These are phyloP conservation scores for Polyommatus icarus DNA, from an alignment of 2,888 invertebrate species.

Conservation along the genomic window DNA sequence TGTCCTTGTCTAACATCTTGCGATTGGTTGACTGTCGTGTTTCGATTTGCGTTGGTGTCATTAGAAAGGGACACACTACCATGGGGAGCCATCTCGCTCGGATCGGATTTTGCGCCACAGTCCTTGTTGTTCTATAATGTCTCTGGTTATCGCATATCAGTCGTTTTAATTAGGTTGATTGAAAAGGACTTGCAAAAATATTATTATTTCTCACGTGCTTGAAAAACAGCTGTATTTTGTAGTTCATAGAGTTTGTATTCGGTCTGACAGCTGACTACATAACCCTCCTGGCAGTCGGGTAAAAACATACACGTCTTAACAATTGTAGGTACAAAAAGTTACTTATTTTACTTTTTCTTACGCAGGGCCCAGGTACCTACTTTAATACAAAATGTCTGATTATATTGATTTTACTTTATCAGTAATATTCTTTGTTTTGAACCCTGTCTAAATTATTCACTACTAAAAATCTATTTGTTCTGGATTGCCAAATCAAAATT, in stretches of 20 bases:
- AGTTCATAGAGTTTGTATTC: too few relatives aligned
- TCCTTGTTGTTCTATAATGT: background rate
- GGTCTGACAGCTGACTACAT: too few relatives aligned
- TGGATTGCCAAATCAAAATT: background rate
- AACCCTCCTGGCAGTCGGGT: too few relatives aligned
- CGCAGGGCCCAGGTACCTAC: background rate
- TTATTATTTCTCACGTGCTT: too few relatives aligned
- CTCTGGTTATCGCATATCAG: too few relatives aligned
- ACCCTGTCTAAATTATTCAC: background rate
- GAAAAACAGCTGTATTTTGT: too few relatives aligned
- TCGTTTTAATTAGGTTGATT: too few relatives aligned
- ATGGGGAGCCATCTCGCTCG: background rate
- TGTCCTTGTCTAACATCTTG: too few relatives aligned
- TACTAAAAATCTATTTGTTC: background rate
- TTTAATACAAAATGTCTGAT: background rate
- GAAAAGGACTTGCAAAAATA: too few relatives aligned
- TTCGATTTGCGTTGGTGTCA: too few relatives aligned
- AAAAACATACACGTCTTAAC: background rate
- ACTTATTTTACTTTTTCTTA: background rate
- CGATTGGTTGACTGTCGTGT: too few relatives aligned
- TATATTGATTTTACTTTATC: background rate
- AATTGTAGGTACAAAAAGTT: background rate
- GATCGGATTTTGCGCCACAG: background rate
- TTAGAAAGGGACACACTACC: too few relatives aligned
- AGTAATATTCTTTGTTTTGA: background rate